Conservation (phyloP, 2,113 vertebrate species). For the Dipodomys stephensi region DNA sequence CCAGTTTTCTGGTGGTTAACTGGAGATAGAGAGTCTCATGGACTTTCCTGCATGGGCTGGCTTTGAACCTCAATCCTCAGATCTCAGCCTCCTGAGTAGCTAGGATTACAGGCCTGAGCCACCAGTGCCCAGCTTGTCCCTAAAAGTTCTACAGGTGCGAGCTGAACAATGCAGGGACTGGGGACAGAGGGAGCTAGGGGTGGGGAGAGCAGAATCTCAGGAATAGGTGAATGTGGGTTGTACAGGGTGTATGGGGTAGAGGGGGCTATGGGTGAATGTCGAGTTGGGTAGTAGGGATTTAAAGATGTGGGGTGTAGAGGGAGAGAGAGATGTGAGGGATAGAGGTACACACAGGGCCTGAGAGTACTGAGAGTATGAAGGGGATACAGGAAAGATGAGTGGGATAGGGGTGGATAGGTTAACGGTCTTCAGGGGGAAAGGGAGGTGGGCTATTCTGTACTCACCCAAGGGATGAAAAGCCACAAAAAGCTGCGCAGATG, state of each 20-base stretch:
- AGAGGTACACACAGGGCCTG: accelerated
- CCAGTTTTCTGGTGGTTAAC: too few species aligned
- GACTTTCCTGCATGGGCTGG: too few species aligned
- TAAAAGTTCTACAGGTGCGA: neutral
- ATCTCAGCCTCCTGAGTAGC: too few species aligned
- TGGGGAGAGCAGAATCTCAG: neutral
- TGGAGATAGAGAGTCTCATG: too few species aligned
- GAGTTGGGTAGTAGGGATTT: neutral
- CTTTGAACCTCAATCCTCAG: too few species aligned
- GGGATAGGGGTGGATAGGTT: neutral
- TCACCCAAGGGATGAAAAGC: neutral
- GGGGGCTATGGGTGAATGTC: neutral
- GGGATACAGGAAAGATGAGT: accelerated
- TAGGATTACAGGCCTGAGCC: too few species aligned
- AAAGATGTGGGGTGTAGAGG: too few species aligned
- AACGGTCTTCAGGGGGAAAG: accelerated
- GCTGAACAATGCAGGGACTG: too few species aligned
- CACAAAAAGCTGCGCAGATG: neutral
- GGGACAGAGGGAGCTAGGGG: too few species aligned
- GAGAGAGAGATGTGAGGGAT: neutral
- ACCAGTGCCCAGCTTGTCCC: neutral
- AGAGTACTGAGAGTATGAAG: neutral
- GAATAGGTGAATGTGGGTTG: accelerated
- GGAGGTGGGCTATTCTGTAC: too few species aligned
- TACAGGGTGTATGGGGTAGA: too few species aligned